Evolutionary conservation across 1,140 invertebrate species (phyloP).

Genomic region (Drosophila persimilis): DNA sequence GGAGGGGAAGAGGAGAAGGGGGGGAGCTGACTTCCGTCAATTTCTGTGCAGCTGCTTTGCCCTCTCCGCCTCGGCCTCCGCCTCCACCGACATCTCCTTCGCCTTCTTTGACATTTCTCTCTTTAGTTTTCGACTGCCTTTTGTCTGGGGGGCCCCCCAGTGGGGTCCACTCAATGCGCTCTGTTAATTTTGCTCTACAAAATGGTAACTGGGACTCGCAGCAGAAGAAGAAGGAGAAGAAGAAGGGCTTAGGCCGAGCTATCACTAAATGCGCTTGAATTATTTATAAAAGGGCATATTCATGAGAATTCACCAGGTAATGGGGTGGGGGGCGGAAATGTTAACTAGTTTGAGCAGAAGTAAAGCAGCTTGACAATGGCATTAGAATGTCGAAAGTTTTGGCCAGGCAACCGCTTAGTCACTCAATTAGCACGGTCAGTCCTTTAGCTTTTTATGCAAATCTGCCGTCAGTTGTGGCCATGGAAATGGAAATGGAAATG

Average conservation of each 20-base stretch:
- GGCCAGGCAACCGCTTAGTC: conserved; percentile 62
- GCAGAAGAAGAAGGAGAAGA: conserved; percentile 16
- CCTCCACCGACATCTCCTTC: background rate
- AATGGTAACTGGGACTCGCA: conserved; percentile 39
- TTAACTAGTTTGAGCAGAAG: conserved; percentile 66
- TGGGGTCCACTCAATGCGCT: conserved; percentile 68
- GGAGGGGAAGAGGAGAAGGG: conserved; percentile 6
- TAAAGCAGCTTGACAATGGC: conserved; percentile 72
- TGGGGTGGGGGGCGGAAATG: conserved; percentile 52
- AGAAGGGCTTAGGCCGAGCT: conserved; percentile 60
- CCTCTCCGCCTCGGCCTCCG: background rate
- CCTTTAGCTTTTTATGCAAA: conserved; percentile 70
- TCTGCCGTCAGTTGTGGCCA: conserved; percentile 50
- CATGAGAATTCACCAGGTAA: conserved; percentile 56
- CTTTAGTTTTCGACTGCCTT: conserved; percentile 42
- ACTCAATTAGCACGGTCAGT: conserved; percentile 70
- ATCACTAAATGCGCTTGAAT: conserved; percentile 75
- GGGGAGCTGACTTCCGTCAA: conserved; percentile 37
- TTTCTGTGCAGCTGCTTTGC: background rate
- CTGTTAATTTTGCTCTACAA: conserved; percentile 77
- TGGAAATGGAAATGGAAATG: too few species aligned
- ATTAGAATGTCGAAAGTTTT: conserved; percentile 78
- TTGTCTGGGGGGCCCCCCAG: conserved; percentile 39
- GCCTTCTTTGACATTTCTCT: conserved; percentile 63
- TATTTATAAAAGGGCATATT: conserved; percentile 80